Evolutionary conservation across 1,140 invertebrate species (phyloP).

Genomic region (Nasonia longicornis): DNA sequence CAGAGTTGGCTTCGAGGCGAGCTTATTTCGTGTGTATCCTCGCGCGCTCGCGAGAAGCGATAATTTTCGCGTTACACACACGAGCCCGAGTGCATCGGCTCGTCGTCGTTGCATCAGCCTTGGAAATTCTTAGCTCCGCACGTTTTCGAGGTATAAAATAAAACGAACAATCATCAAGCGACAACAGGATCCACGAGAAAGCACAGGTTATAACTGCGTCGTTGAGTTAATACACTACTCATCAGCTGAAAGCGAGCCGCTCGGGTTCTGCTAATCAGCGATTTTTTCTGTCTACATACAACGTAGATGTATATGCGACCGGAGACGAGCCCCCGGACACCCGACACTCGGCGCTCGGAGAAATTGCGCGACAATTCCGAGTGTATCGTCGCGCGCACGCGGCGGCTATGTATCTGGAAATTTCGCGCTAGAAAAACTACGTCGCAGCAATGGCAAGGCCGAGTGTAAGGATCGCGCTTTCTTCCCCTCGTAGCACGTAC

Average conservation of each 20-base stretch:
- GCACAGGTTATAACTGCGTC: neutral
- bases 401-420: too few relatives aligned
- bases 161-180: neutral
- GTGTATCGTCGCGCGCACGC: neutral
- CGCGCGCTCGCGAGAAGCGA: neutral
- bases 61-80: neutral
- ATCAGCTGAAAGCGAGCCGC: conserved; percentile 5
- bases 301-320: neutral
- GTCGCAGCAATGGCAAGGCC: neutral
- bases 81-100: neutral
- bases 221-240: neutral
- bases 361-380: conserved; percentile 8
- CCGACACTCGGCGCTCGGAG: neutral
- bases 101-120: neutral
- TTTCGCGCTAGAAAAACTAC: too few relatives aligned
- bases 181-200: neutral
- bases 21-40: too few relatives aligned
- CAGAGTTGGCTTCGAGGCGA: too few relatives aligned
- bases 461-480: neutral
- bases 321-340: neutral
- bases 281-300: conserved; percentile 8
- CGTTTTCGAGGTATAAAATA: neutral
- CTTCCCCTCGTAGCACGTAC: neutral
- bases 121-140: neutral
- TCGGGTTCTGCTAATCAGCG: conserved; percentile 16